Evolutionary conservation across 2,797 vertebrate species (phyloP).

Genomic region (Morelia viridis): DNA sequence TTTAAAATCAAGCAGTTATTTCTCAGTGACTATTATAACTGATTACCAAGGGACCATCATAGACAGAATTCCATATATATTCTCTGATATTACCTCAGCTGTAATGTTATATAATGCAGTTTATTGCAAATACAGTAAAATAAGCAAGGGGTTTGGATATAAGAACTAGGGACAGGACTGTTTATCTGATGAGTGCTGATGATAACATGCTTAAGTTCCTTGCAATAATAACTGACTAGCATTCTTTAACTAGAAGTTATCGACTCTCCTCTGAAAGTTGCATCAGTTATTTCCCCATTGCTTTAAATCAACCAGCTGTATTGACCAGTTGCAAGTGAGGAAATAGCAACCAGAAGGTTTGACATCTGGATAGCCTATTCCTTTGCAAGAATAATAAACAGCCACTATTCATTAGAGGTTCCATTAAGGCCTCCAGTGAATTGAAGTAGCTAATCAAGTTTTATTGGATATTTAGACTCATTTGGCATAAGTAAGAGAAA

Average conservation of each 20-base stretch:
- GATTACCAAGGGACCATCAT: too few species aligned
- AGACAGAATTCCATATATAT: not conserved
- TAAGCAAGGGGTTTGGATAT: not conserved
- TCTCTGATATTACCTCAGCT: not conserved
- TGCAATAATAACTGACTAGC: not conserved
- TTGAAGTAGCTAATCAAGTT: not conserved
- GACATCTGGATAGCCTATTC: not conserved
- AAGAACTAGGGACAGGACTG: not conserved
- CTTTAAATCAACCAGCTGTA: not conserved
- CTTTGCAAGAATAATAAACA: not conserved
- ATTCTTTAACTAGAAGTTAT: not conserved
- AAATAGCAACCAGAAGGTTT: conserved; percentile 8
- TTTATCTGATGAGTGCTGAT: not conserved
- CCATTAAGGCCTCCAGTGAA: not conserved
- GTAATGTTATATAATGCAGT: not conserved
- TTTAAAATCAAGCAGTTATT: not conserved
- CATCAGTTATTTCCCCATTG: not conserved
- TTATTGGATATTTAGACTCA: not conserved
- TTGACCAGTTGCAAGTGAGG: not conserved
- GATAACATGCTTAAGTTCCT: not conserved
- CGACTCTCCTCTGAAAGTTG: not conserved
- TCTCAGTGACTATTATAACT: not conserved
- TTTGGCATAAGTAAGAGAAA: not conserved
- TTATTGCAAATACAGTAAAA: not conserved
- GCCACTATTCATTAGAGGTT: not conserved